Evolutionary conservation across 2,113 vertebrate genomes (phyloP).

Genomic region (Crotalus viridis): DNA sequence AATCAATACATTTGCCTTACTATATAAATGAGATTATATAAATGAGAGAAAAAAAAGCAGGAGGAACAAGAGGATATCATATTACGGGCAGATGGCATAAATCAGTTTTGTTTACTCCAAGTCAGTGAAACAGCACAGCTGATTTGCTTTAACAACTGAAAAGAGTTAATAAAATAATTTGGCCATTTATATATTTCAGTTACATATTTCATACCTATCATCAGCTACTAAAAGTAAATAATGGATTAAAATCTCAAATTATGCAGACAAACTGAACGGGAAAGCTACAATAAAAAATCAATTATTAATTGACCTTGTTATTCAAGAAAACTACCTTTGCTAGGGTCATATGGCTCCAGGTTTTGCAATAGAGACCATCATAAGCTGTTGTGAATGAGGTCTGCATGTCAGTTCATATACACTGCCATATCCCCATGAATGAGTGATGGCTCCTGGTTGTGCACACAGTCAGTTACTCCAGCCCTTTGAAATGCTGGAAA

Average conservation of each 20-base stretch:
- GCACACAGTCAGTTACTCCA: not conserved
- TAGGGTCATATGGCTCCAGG: not conserved
- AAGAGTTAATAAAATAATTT: slow-evolving; percentile 5
- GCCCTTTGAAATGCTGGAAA: not conserved
- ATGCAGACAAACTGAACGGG: not conserved
- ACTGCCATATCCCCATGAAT: not conserved
- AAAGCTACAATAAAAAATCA: not conserved
- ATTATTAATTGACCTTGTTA: slow-evolving; percentile 19
- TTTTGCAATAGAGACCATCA: not conserved
- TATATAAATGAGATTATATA: slow-evolving; percentile 4
- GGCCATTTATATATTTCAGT: slow-evolving; percentile 9
- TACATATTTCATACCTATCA: not conserved
- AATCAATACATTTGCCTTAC: slow-evolving; percentile 22
- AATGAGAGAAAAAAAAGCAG: slow-evolving; percentile 31
- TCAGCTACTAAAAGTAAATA: not conserved
- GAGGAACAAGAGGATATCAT: slow-evolving; percentile 2
- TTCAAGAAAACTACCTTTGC: not conserved
- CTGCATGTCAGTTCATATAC: not conserved
- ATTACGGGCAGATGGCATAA: not conserved
- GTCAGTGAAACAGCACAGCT: not conserved
- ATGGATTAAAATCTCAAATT: not conserved
- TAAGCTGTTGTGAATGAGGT: not conserved
- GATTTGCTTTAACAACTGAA: slow-evolving; percentile 11
- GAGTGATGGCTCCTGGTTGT: not conserved
- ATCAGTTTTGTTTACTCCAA: slow-evolving; percentile 21